Evolutionary conservation across 2,797 vertebrate species (phyloP), one percentile per base, ranked within the genome.

Genomic region (Jordanella pulchra): DNA sequence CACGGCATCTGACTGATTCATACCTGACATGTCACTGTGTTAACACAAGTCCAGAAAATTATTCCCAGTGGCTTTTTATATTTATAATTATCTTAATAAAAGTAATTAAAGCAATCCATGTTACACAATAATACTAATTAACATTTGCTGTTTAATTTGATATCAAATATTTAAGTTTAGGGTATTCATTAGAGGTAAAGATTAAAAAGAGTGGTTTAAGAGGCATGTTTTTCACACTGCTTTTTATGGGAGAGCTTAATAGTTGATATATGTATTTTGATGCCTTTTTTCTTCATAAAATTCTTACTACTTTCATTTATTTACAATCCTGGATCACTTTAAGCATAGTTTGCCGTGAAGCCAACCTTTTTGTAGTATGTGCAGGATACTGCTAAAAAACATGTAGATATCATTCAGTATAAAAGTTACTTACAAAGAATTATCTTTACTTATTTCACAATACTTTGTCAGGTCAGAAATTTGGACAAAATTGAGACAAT

Each of bases 1-100:
- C 64, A 70, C 71, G 23, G n/a, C 23, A 32, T 72, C 17, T 63
- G 30, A 70, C 14, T 32, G 5, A 18, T 17, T 79, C 56, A 66
- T 73, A 60, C 27, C 14, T 50, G 30, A 60, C 18, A 25, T 39
- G 28, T 68, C 28, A 27, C 30, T 39, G 18, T 30, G 61, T 65
- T 67, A 55, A 74, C 51, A 53, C 30, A 7, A 58, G 50, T 53
- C 58, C 32, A 11, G 45, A 53, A 32, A 58, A 32, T 13, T 39
- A 35, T 35, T 10, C 30, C 9, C 1, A 30, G 21, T 30, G 12
- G 18, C 12, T 35, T 17, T 13, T 28, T 25, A 17, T 12, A n/a
- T 39, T 23, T 61, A 23, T 5, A n/a, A 39, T 39, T 5, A 61
- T 23, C 21, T 10, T 39, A 39, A n/a, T n/a, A 2, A 39, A 23